A percentile compares a stretch with the other conserved stretches of the same genome.
Conservation (phyloP, 2,797 vertebrate species). For the Enoplosus armatus region DNA sequence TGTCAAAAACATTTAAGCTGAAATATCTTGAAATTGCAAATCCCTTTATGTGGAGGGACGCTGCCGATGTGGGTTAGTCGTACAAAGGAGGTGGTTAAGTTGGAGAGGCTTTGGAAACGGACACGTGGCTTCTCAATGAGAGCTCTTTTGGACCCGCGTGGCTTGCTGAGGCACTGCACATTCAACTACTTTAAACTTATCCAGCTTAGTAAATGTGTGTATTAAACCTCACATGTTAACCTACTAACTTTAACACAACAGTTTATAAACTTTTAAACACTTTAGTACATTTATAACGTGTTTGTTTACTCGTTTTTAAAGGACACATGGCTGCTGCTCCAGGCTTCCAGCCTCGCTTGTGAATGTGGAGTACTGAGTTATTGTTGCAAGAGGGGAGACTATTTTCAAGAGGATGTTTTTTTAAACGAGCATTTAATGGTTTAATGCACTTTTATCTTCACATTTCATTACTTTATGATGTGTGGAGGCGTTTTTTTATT, state of each 20-base stretch:
- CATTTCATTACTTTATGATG: constrained; percentile 1
- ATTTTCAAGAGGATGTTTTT: constrained; percentile 29
- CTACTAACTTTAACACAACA: constrained; percentile 36
- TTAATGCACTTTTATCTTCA: constrained; percentile 14
- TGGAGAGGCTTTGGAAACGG: constrained; percentile 99
- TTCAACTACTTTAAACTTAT: constrained; percentile 86
- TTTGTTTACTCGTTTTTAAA: constrained; percentile 51
- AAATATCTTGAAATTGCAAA: constrained; percentile 99
- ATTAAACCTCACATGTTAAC: constrained; percentile 55
- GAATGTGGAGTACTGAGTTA: constrained; percentile 29
- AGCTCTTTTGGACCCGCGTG: constrained; percentile 96
- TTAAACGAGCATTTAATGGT: constrained; percentile 3
- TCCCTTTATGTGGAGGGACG: constrained; percentile 99
- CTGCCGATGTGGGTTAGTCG: constrained; percentile 99
- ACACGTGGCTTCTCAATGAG: constrained; percentile 99
- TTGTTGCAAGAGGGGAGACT: constrained; percentile 16
- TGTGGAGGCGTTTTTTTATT: neutral
- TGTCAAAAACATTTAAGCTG: constrained; percentile 99
- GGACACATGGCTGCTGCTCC: constrained; percentile 36
- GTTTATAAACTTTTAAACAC: constrained; percentile 55
- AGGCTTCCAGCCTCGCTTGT: constrained; percentile 23
- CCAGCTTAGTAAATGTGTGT: constrained; percentile 55
- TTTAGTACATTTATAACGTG: constrained; percentile 36
- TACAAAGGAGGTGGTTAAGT: constrained; percentile 99
- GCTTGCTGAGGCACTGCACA: constrained; percentile 93